These are phyloP conservation scores for Drosophila lacteicornis DNA, from an alignment of 1,140 invertebrate species.

Conservation along the genomic window DNA sequence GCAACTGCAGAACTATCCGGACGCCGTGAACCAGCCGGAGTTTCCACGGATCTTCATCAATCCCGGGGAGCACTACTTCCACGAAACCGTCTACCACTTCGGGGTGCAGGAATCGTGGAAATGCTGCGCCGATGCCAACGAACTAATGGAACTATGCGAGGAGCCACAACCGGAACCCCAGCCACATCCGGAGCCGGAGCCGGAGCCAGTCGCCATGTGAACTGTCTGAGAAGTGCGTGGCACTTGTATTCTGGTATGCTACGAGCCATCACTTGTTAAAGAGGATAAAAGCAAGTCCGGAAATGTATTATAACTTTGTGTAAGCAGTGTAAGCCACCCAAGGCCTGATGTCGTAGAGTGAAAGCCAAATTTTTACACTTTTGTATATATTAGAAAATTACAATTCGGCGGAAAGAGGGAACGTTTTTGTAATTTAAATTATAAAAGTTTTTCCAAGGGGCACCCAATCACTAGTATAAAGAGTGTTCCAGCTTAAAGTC, in stretches of 20 bases:
- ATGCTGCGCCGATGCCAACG: conserved; percentile 27
- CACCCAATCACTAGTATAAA: too few relatives aligned
- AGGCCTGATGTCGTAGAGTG: too few relatives aligned
- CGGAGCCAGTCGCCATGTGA: too few relatives aligned
- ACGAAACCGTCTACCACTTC: conserved; percentile 84
- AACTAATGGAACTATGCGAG: neutral
- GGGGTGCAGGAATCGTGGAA: conserved; percentile 38
- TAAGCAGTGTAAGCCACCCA: too few relatives aligned
- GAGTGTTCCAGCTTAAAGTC: too few relatives aligned
- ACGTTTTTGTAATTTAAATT: too few relatives aligned
- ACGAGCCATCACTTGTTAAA: too few relatives aligned
- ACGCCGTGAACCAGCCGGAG: conserved; percentile 92
- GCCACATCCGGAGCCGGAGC: neutral
- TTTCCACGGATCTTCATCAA: conserved; percentile 85
- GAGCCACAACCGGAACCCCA: neutral
- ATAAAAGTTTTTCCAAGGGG: too few relatives aligned
- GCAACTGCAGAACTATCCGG: conserved; percentile 70
- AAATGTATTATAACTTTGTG: too few relatives aligned
- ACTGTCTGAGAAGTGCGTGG: neutral
- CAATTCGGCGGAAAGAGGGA: neutral
- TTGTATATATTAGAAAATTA: neutral
- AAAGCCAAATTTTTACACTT: too few relatives aligned
- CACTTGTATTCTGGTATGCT: too few relatives aligned
- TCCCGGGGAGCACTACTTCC: conserved; percentile 91
- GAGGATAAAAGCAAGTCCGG: too few relatives aligned